Evolutionary conservation across 2,888 invertebrate species (phyloP), one percentile per base, ranked within the genome.

Genomic region (Pseudococcus viburni): DNA sequence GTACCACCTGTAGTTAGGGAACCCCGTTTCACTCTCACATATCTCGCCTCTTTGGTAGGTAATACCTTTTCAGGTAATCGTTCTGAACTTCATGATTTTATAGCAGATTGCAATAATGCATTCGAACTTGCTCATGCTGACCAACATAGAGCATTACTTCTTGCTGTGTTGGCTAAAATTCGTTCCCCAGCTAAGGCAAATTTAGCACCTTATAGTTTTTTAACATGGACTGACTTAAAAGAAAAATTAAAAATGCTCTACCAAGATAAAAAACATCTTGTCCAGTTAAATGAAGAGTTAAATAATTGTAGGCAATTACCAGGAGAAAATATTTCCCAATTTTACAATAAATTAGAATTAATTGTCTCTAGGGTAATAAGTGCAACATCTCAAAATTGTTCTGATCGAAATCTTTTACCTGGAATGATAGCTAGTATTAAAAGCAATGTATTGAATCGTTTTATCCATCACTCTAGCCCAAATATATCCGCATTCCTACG

Each of bases 191-290:
- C 51, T 1, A 51, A 51, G 15, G 51, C 51, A 1, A 51, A 51
- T 15, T 15, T 51, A 15, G 0, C 51, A 17, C 51, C 51, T 17
- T 51, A 51, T 17, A 0, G 0, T 12, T 51, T 51, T 51, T 15
- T 1, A 8, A 15, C 42, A 48, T 89, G 88, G 88, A 8, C 1
- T 5, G 64, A 89, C 12, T 48, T 89, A 86, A 89, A 89, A 89
- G 42, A 85, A 59, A 42, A 68, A 64, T 55, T 89, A 64, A 89
- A 85, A 85, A 15, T 42, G 42, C 55, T 89, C 0, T 89, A 89
- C 15, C 88, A 89, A 15, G 88, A 89, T 39, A 85, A 89, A 59
- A 89, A 89, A 89, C 88, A 89, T 26, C 42, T 89, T 2, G 46
- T 73, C 0, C 88, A 89, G 7, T 15, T 89, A n/a, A 84, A 89